Percentiles rank a stretch among this genome's conserved stretches.
Evolutionary conservation across 2,797 vertebrate species (phyloP).

Genomic region (Eurystomus glaucurus): DNA sequence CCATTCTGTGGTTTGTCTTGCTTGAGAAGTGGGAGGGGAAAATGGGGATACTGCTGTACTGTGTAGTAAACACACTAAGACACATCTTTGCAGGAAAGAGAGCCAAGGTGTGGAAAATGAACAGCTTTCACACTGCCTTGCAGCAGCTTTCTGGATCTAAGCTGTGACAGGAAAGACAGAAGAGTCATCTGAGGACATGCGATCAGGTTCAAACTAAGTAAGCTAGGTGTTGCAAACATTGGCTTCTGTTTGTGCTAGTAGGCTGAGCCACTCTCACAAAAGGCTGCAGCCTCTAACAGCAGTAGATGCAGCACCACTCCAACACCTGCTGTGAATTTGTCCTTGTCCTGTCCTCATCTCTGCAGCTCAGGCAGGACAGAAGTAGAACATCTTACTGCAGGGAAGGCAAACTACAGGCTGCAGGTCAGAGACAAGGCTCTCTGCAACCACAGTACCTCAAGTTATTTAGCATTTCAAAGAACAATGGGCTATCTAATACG

Average conservation of each 20-base stretch:
- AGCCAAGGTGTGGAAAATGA: neutral
- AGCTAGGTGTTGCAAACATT: neutral
- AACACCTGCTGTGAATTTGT: neutral
- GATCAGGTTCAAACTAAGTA: neutral
- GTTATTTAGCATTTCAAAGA: neutral
- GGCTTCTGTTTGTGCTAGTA: neutral
- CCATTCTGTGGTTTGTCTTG: neutral
- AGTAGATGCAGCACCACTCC: neutral
- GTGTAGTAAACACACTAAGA: no score
- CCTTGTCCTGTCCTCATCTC: neutral
- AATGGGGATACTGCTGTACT: neutral
- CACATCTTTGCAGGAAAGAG: neutral
- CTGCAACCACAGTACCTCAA: neutral
- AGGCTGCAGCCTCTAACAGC: neutral
- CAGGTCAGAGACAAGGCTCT: neutral
- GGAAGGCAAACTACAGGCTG: neutral
- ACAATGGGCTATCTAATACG: rapidly evolving
- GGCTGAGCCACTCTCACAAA: neutral
- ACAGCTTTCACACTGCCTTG: neutral
- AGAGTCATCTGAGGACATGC: neutral
- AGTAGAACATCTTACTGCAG: neutral
- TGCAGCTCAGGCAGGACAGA: neutral
- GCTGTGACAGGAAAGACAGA: neutral
- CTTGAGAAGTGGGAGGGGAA: neutral
- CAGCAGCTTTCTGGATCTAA: neutral